Evolutionary conservation across 2,888 invertebrate species (phyloP).

Genomic region (Melanophora roralis): DNA sequence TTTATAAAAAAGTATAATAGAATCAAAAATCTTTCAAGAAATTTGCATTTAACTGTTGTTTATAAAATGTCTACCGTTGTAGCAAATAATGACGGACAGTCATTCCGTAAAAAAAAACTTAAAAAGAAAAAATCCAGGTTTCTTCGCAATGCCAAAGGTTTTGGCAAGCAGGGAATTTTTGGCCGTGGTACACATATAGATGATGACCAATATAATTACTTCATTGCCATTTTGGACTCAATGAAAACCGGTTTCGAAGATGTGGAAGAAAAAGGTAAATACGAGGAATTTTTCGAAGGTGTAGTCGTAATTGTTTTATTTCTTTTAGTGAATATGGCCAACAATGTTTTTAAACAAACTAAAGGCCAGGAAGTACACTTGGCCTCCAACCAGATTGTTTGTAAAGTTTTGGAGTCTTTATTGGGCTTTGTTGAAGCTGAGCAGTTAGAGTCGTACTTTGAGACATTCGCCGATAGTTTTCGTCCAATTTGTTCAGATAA

Average conservation of each 20-base stretch:
- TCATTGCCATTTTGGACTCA: slow-evolving; percentile 85
- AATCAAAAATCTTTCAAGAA: too few species aligned
- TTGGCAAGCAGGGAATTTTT: slow-evolving; percentile 84
- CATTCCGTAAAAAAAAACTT: slow-evolving; percentile 63
- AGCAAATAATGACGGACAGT: slow-evolving; percentile 8
- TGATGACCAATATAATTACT: slow-evolving; percentile 86
- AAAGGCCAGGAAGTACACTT: slow-evolving; percentile 84
- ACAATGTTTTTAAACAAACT: slow-evolving; percentile 86
- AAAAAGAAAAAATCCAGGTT: slow-evolving; percentile 69
- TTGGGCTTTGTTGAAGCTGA: slow-evolving; percentile 83
- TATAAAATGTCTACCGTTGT: slow-evolving; percentile 38
- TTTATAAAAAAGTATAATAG: too few species aligned
- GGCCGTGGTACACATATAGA: slow-evolving; percentile 85
- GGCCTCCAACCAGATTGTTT: slow-evolving; percentile 88
- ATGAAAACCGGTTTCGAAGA: slow-evolving; percentile 83
- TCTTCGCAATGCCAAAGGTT: slow-evolving; percentile 85
- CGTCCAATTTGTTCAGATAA: slow-evolving; percentile 85
- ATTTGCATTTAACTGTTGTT: too few species aligned
- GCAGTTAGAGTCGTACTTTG: slow-evolving; percentile 81
- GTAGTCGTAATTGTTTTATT: neutral
- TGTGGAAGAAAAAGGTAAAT: slow-evolving; percentile 84
- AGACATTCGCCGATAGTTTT: slow-evolving; percentile 82
- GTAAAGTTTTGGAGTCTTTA: slow-evolving; percentile 86
- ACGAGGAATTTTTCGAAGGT: neutral
- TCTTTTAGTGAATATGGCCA: slow-evolving; percentile 79